Conservation (phyloP, 2,113 vertebrate species). For the Suncus etruscus region DNA sequence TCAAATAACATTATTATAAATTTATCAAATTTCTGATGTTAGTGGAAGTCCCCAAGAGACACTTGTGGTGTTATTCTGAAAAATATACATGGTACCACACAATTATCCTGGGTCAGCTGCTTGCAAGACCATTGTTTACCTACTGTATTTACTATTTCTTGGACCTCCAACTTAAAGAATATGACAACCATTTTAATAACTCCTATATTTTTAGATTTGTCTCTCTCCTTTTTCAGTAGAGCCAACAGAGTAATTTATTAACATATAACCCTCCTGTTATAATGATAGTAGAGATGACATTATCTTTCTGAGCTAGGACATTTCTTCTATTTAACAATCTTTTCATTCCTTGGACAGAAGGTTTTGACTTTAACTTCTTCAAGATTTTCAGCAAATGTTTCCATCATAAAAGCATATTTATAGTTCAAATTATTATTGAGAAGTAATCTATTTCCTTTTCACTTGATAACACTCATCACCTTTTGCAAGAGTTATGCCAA, state of each 20-base stretch:
- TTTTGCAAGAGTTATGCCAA: neutral
- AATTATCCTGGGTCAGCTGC: no score
- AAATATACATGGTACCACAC: no score
- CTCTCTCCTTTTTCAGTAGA: neutral
- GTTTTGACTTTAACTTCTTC: neutral
- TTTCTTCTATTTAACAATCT: no score
- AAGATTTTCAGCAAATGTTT: neutral
- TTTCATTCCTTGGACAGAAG: neutral
- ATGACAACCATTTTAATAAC: neutral
- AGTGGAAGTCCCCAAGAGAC: no score
- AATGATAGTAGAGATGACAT: no score
- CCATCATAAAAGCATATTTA: neutral
- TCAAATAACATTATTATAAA: no score
- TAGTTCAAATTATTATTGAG: neutral
- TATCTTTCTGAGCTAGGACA: neutral
- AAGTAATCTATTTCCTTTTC: neutral
- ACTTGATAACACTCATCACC: neutral
- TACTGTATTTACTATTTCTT: neutral
- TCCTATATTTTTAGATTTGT: neutral
- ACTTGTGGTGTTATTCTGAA: no score
- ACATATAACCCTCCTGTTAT: neutral
- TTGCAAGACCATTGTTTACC: neutral
- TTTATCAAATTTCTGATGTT: no score
- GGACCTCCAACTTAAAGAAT: neutral
- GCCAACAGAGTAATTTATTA: accelerated